Percentiles rank a stretch among this genome's conserved stretches.
Evolutionary conservation across 2,797 vertebrate genomes (phyloP).

Genomic region (Onychomys arenicola): DNA sequence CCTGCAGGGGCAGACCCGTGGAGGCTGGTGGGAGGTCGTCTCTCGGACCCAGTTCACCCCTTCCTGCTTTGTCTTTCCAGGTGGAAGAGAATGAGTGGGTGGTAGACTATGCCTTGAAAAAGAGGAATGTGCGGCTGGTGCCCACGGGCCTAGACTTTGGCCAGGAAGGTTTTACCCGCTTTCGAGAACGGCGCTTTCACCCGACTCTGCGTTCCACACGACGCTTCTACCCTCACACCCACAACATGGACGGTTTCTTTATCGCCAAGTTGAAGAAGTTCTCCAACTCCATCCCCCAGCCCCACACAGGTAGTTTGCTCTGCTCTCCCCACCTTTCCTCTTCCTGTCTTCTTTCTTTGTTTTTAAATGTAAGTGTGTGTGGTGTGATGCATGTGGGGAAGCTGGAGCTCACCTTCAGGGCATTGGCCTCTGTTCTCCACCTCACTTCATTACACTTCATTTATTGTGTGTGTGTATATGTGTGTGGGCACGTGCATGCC

Average conservation of each 20-base stretch:
- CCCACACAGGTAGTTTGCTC: conserved; percentile 77
- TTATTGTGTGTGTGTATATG: no score
- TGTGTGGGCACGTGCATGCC: neutral
- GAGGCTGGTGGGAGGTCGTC: no score
- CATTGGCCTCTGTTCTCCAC: neutral
- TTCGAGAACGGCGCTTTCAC: conserved; percentile 96
- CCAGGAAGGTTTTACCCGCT: conserved; percentile 97
- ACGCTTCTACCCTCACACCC: conserved; percentile 97
- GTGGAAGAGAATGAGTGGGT: conserved; percentile 99
- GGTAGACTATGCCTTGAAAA: conserved; percentile 98
- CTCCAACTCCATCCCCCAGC: conserved; percentile 92
- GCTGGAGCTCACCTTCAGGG: neutral
- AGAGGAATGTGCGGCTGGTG: conserved; percentile 97
- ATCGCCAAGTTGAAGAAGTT: conserved; percentile 98
- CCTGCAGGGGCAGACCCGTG: rapidly evolving
- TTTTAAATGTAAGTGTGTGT: neutral
- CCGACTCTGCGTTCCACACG: conserved; percentile 91
- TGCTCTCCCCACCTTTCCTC: neutral
- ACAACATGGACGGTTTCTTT: conserved; percentile 99
- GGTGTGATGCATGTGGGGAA: neutral
- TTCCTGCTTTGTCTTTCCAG: conserved; percentile 82
- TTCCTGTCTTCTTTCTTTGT: neutral
- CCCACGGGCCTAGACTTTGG: conserved; percentile 97
- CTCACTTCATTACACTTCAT: neutral
- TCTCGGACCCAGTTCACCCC: neutral